A percentile compares a stretch with the other conserved stretches of the same genome.
Conservation (phyloP, 1,140 invertebrate species). For the Ditylenchus dipsaci region DNA sequence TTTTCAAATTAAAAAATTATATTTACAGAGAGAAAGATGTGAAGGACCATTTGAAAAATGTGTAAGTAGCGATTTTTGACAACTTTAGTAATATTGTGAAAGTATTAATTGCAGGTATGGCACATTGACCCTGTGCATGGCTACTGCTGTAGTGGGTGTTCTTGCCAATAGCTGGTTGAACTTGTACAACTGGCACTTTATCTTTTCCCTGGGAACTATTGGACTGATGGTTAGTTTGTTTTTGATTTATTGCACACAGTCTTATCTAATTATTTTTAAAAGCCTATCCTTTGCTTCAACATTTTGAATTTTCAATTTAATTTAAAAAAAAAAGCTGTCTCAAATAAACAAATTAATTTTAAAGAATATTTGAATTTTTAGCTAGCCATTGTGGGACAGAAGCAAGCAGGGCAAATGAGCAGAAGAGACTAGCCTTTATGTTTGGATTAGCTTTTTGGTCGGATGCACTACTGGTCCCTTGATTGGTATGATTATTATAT, state of each 20-base stretch:
- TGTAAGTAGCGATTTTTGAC: conserved; percentile 56
- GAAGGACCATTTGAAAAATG: conserved; percentile 83
- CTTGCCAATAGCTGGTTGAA: conserved; percentile 74
- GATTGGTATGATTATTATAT: too few species aligned
- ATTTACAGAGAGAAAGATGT: conserved; percentile 70
- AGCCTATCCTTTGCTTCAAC: not conserved
- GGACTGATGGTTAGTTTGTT: conserved; percentile 69
- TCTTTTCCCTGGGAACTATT: conserved; percentile 72
- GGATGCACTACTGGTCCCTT: conserved; percentile 54
- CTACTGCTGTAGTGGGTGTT: conserved; percentile 74
- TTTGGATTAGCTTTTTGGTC: conserved; percentile 64
- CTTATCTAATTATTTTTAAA: not conserved
- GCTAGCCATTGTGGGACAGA: conserved; percentile 71
- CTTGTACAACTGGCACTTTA: conserved; percentile 65
- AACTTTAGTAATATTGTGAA: too few species aligned
- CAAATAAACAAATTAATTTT: too few species aligned
- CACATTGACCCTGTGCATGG: conserved; percentile 75
- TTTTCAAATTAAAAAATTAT: not conserved
- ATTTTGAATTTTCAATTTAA: too few species aligned
- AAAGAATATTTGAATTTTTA: too few species aligned
- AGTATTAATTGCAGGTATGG: conserved; percentile 65
- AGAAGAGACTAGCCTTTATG: conserved; percentile 70
- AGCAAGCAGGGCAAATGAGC: conserved; percentile 76
- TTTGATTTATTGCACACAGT: too few species aligned
- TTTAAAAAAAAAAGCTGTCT: too few species aligned